Evolutionary conservation across 2,888 invertebrate species (phyloP).

Genomic region (Aproaerema taeniolella): DNA sequence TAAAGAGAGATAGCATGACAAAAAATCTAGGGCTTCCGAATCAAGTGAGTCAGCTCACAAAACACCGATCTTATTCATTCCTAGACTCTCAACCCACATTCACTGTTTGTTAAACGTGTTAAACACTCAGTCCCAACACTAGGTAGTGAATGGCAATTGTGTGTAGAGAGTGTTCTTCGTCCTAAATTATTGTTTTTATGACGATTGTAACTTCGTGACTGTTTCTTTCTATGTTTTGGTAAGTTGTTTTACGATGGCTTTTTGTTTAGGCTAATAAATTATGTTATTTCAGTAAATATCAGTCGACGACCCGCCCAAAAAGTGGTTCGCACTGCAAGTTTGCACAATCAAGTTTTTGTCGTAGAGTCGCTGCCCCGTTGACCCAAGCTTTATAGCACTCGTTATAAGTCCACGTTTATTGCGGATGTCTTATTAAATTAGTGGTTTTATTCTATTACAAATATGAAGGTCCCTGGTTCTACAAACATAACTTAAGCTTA

Average conservation of each 20-base stretch:
- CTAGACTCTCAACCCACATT: too few relatives aligned
- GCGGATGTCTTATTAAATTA: too few relatives aligned
- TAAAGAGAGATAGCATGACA: too few relatives aligned
- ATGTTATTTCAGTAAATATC: background rate
- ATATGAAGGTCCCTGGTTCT: too few relatives aligned
- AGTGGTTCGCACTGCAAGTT: conserved; percentile 12
- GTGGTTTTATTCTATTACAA: too few relatives aligned
- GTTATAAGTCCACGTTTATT: conserved; percentile 9
- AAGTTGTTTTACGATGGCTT: conserved; percentile 4
- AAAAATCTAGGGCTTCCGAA: too few relatives aligned
- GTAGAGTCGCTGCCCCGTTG: conserved; percentile 7
- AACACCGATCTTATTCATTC: too few relatives aligned
- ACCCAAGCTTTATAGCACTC: conserved; percentile 10
- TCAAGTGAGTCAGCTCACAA: too few relatives aligned
- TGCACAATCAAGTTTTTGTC: conserved; percentile 23
- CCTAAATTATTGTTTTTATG: conserved; percentile 12
- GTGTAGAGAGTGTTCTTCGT: conserved; percentile 11
- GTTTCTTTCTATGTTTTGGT: conserved; percentile 14
- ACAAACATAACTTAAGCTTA: conserved; percentile 6
- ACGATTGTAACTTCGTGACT: conserved; percentile 8
- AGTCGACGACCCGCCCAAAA: background rate
- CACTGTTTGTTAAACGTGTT: background rate
- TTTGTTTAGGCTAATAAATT: background rate
- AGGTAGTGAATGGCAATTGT: conserved; percentile 5
- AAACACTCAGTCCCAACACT: too few relatives aligned